Evolutionary conservation across 1,140 invertebrate species (phyloP).

Genomic region (Ostrea denselamellosa): DNA sequence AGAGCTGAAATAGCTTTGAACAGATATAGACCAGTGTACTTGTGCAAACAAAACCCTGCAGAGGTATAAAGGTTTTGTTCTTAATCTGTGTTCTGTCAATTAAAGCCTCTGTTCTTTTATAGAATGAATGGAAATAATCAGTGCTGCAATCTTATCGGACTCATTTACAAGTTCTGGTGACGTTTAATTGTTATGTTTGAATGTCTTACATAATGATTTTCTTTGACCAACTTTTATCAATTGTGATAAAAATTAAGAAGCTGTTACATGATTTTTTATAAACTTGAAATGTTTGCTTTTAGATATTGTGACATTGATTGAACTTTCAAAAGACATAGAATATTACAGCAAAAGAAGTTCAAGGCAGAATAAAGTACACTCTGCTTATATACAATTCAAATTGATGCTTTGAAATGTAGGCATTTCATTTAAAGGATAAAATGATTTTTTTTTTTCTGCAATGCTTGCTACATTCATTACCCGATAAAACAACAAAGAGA

Average conservation of each 20-base stretch:
- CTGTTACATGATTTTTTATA: not conserved
- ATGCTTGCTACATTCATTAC: no score
- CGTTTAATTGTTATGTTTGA: not conserved
- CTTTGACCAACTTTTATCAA: not conserved
- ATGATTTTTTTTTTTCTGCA: no score
- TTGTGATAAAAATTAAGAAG: not conserved
- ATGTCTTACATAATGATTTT: not conserved
- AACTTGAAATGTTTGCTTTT: not conserved
- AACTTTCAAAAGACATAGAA: no score
- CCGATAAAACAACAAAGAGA: no score
- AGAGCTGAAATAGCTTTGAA: no score
- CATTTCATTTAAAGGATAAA: no score
- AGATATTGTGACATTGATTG: not conserved
- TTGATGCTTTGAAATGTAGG: no score
- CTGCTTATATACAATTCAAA: no score
- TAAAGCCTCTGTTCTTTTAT: not conserved
- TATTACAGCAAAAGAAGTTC: no score
- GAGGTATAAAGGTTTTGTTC: not conserved
- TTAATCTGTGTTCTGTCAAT: not conserved
- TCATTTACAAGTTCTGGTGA: not conserved
- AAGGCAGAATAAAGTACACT: no score
- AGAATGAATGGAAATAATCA: not conserved
- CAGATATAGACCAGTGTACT: not conserved
- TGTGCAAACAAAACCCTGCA: not conserved
- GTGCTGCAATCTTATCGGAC: not conserved